Percentiles rank a stretch among this genome's conserved stretches.
phyloP scores from a whole-genome alignment of 2,797 vertebrate species.

The Spinus pinus region DNA sequence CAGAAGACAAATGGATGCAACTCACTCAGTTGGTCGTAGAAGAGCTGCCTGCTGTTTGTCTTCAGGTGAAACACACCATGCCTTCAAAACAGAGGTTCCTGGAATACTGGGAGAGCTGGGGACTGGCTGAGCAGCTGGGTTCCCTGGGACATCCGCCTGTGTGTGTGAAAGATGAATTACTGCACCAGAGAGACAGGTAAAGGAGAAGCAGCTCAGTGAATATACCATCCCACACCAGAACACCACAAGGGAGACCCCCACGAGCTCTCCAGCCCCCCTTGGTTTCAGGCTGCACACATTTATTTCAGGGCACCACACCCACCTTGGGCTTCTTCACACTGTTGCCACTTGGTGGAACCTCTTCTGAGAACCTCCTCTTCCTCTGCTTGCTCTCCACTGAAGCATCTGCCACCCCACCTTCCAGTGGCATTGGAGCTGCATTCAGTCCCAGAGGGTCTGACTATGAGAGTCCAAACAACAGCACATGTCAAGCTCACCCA shows the following conservation, averaged over 20 bases:
- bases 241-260: accelerated
- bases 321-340: slow-evolving; percentile 90
- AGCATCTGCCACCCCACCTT: slow-evolving; percentile 72
- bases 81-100: slow-evolving; percentile 81
- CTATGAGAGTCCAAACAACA: slow-evolving; percentile 68
- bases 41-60: slow-evolving; percentile 90
- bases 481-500: not conserved
- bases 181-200: not conserved
- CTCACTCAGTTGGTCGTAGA: slow-evolving; percentile 90
- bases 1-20: not conserved
- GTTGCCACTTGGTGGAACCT: slow-evolving; percentile 78
- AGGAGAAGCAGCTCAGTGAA: not conserved
- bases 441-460: slow-evolving; percentile 97
- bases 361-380: slow-evolving; percentile 90
- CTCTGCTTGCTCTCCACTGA: slow-evolving; percentile 83
- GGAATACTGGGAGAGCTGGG: slow-evolving; percentile 88
- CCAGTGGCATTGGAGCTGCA: slow-evolving; percentile 84
- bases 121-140: slow-evolving; percentile 76
- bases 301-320: not conserved
- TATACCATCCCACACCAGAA: not conserved
- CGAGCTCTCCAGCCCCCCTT: not conserved
- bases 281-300: not conserved
- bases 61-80: slow-evolving; percentile 85
- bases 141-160: slow-evolving; percentile 77
- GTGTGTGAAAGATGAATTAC: not conserved